Evolutionary conservation across 1,140 invertebrate genomes (phyloP).

Genomic region (Papilio polyxenes): DNA sequence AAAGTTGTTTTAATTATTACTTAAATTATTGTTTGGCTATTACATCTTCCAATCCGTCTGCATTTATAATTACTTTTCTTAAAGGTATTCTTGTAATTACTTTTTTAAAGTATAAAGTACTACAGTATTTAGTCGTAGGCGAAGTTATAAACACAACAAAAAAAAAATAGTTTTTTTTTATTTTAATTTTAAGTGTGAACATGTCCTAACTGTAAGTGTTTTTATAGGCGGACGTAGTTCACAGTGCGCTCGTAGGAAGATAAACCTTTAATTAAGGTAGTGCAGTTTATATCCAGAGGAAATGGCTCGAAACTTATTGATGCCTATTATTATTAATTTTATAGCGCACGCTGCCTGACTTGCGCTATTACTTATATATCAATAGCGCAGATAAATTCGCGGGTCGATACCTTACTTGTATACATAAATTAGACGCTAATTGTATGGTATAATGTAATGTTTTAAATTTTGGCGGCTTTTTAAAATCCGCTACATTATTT

Average conservation of each 20-base stretch:
- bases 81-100: no score
- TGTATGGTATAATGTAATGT: background rate
- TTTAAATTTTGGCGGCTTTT: no score
- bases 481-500: no score
- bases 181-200: background rate
- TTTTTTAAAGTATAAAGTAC: no score
- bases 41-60: no score
- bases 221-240: slow-evolving; percentile 38
- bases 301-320: slow-evolving; percentile 35
- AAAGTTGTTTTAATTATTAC: background rate
- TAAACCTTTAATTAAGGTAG: slow-evolving; percentile 37
- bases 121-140: no score
- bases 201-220: background rate
- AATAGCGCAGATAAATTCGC: slow-evolving; percentile 29
- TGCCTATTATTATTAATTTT: slow-evolving; percentile 37
- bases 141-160: no score
- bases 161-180: no score
- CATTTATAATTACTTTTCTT: no score
- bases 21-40: background rate
- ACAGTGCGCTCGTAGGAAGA: slow-evolving; percentile 36
- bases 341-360: slow-evolving; percentile 2
- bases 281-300: slow-evolving; percentile 33
- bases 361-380: background rate
- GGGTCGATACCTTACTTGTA: background rate
- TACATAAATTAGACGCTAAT: background rate